Base-by-base conservation (phyloP, 2,888 invertebrate species). In the Podotricha telesiphe region DNA sequence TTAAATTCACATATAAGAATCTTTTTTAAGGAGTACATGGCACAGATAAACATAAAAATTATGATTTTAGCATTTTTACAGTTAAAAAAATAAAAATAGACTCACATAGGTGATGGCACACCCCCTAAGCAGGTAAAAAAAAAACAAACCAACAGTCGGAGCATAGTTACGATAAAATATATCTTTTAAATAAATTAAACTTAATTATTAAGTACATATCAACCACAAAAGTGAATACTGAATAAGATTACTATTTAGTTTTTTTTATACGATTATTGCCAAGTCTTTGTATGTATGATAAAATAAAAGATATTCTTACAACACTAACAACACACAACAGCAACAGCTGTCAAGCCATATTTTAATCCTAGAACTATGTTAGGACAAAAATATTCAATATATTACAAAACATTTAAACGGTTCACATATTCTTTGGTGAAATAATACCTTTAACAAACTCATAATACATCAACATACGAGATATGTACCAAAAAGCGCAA, bases 151-250 rank as follows among this genome's bases (percentile, higher is more conserved):
- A 37, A 19, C 17, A 17, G 10, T 17, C 4, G 8, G 17, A 53
- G 10, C 17, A 8, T 20, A 42, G 42, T 40, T 20, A 20, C 19
- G 5, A 45, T 8, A 28, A n/a, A n/a, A 1, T 1, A 22, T 10
- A 42, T 20, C 0, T 37, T 22, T 56, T 65, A 65, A 42, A 68
- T 51, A 34, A 65, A 59, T 59, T 59, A 65, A 50, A 48, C 47
- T 62, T 47, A 48, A 20, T 47, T 34, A 48, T 34, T 61, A 47
- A 34, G 48, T 62, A 17, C 62, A 62, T 34, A 37, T 19, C 48
- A 48, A 62, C 10, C 47, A 34, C 62, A 48, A 34, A 62, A 48
- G 7, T 47, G 48, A 61, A 61, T 28, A 47, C 28, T 13, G 34
- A 45, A 34, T n/a, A 34, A 48, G 19, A 37, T 59, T 58, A 20